Evolutionary conservation across 2,888 invertebrate species (phyloP), one percentile per base, ranked within the genome.

Genomic region (Monopis laevigella): DNA sequence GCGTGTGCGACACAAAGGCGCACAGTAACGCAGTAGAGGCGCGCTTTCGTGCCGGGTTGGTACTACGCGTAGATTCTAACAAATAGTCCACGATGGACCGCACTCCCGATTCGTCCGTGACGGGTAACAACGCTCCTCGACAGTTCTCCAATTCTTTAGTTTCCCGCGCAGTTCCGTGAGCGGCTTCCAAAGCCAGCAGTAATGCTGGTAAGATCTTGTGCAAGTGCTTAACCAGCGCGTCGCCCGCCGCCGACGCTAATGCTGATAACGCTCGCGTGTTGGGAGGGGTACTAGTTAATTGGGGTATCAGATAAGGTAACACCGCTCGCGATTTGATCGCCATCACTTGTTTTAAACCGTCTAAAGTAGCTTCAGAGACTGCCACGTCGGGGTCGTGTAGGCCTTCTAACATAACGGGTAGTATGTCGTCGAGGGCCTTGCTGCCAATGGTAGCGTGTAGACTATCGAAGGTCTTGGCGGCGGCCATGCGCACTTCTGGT

Each of bases 311-410:
- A 73, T 97, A 98, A 1, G 98, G 98, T 51, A 99, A 80, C 42
- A 98, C 97, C 0, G 96, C 96, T 51, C 93, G 86, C 0, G 96
- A 95, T 77, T 98, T 98, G 43, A 98, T 93, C 10, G 93, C 90
- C 95, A 99, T 96, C 28, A 99, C 93, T 84, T 98, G 97, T 44
- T 94, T 88, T 51, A 99, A 83, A 13, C 98, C 99, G 65, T 99
- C 98, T 48, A 99, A 82, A 7, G 97, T 93, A 59, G 91, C 90
- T 60, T 97, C 97, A 0, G 93, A 93, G 40, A 88, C 75, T 14
- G 84, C 86, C 0, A 87, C 84, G 75, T 96, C 89, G 1, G 90
- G 87, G 62, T 93, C 86, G 52, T 90, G 89, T 44, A 86, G 71
- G 2, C 70, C 70, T 36, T 88, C 88, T 52, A 99, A 83, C 86